phyloP scores from a whole-genome alignment of 2,888 invertebrate genomes.

The Acleris emargana region DNA sequence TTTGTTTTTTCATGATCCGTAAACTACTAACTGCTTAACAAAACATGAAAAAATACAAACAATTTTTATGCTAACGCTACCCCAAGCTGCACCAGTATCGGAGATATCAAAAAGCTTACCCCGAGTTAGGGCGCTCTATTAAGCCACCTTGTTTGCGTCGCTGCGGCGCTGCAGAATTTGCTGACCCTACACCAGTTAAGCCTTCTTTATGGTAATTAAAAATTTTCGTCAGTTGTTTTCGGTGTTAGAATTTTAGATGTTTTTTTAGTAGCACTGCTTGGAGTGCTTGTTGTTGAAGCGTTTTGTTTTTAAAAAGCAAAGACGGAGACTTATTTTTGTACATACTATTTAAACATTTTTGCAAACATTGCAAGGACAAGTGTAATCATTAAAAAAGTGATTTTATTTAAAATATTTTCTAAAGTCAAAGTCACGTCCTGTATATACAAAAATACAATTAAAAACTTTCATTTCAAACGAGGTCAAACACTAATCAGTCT shows the following conservation, averaged over 20 bases:
- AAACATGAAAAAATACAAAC: background rate
- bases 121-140: slow-evolving; percentile 64
- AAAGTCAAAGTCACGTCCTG: too few relatives aligned
- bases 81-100: slow-evolving; percentile 55
- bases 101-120: slow-evolving; percentile 70
- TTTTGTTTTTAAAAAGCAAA: too few relatives aligned
- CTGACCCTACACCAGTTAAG: slow-evolving; percentile 60
- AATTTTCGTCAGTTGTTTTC: slow-evolving; percentile 52
- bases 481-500: slow-evolving; percentile 38
- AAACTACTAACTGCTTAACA: slow-evolving; percentile 15
- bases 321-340: too few relatives aligned
- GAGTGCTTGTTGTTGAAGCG: too few relatives aligned
- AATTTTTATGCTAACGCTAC: slow-evolving; percentile 50
- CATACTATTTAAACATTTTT: background rate
- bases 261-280: background rate
- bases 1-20: too few relatives aligned
- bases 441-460: too few relatives aligned
- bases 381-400: too few relatives aligned
- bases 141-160: slow-evolving; percentile 65
- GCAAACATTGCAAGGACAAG: background rate
- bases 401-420: too few relatives aligned
- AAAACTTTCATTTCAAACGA: slow-evolving; percentile 4
- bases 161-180: slow-evolving; percentile 51
- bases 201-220: slow-evolving; percentile 71
- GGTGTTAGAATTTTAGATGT: slow-evolving; percentile 28